These are phyloP conservation scores for Cynodonichthys magdalenae DNA, from an alignment of 2,797 vertebrate species.

Conservation along the genomic window DNA sequence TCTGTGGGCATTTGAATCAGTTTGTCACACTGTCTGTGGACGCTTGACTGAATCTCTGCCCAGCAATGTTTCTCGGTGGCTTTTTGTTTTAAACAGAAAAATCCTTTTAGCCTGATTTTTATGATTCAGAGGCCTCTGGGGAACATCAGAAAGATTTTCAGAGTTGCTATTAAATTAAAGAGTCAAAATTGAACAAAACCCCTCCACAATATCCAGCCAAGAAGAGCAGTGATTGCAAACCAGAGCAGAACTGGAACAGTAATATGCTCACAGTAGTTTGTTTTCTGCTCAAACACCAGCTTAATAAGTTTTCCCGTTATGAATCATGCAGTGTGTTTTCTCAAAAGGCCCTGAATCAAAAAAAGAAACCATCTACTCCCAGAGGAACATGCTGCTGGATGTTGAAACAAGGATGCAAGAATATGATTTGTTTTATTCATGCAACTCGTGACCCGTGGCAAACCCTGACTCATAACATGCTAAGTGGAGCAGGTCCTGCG, in stretches of 20 bases:
- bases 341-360: constrained; percentile 33
- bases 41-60: constrained; percentile 24
- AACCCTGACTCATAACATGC: constrained; percentile 64
- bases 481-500: constrained; percentile 43
- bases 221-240: constrained; percentile 23
- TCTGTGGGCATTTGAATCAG: constrained; percentile 78
- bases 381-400: constrained; percentile 28
- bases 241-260: constrained; percentile 34
- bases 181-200: constrained; percentile 20
- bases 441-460: constrained; percentile 54
- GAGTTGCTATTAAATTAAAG: constrained; percentile 54
- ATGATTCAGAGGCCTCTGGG: constrained; percentile 46
- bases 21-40: constrained; percentile 71
- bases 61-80: constrained; percentile 23
- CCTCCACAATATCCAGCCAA: constrained; percentile 28
- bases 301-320: constrained; percentile 56
- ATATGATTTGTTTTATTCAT: constrained; percentile 69
- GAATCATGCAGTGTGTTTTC: constrained; percentile 40
- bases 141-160: constrained; percentile 57
- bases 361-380: constrained; percentile 37
- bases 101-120: constrained; percentile 28
- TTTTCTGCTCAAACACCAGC: constrained; percentile 41
- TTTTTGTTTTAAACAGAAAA: constrained; percentile 8
- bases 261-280: constrained; percentile 33
- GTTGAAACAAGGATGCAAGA: constrained; percentile 39